Evolutionary conservation across 1,140 invertebrate genomes (phyloP), one percentile per base, ranked within the genome.

Genomic region (Maniola jurtina): DNA sequence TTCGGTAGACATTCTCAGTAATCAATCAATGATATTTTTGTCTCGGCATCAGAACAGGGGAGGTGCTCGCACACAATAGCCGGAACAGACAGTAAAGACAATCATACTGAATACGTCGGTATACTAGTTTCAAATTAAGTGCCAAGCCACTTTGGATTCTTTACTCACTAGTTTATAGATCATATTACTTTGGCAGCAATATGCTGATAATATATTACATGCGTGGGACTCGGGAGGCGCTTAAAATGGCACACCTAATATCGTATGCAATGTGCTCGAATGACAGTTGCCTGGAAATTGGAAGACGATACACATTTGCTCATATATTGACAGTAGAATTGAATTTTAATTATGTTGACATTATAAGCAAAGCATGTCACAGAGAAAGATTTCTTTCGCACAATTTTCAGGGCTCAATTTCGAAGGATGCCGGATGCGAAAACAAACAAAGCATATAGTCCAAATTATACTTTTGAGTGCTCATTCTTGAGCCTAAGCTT

Each of bases 281-380:
- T 68, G 61, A 64, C 66, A 68, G 61, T 68, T 64, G 66, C 61
- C 58, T 60, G 56, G 56, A 68, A 68, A 60, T 64, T 68, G 36
- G 61, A 68, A 68, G 56, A 68, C 66, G 48, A 25, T 52, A 52
- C 47, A 59, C 50, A 54, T 61, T 66, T 48, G 45, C 54, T 36
- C 36, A 63, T 34, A 66, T 10, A 34, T 11, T 1, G 25, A 34
- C 3, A 33, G 14, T 55, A 55, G 52, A 42, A 66, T 63, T 55
- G 52, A 55, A 66, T 60, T 34, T 25, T 55, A 34, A 55, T 34
- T 55, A 3, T 55, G 11, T 55, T 52, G 48, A 52, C 48, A 52
- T 8, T 52, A 25, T 25, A 25, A 25, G 48, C 1, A 52, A 52
- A 40, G 38, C 38, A 40, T 40, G 6, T 40, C 7, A 40, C 38